Evolutionary conservation across 37 sponge, comb jelly and placozoan species (phyloP).

Genomic region (Eunapius fragilis): DNA sequence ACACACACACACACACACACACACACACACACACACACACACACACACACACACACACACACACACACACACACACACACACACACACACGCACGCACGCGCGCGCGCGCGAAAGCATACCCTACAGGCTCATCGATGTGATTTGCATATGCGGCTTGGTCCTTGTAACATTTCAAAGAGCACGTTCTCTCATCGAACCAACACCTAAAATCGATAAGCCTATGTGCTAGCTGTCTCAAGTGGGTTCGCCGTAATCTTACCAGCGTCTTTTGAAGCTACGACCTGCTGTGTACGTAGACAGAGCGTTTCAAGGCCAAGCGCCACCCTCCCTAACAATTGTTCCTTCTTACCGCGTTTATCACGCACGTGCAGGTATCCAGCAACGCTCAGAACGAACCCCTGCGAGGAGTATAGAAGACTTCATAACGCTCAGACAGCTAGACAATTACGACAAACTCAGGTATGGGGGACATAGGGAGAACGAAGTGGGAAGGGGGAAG

Average conservation of each 20-base stretch:
- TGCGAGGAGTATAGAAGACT: not conserved
- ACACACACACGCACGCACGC: constrained; percentile 30
- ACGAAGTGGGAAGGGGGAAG: not conserved
- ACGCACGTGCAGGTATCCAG: constrained; percentile 41
- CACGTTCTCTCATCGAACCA: constrained; percentile 77
- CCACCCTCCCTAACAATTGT: not conserved
- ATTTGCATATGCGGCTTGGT: constrained; percentile 25
- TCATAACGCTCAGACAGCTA: too few species aligned
- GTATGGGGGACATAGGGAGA: not conserved
- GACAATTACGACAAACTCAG: too few species aligned
- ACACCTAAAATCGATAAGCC: constrained; percentile 18
- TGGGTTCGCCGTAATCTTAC: not conserved
- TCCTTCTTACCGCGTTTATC: constrained; percentile 36
- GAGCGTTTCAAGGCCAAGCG: too few species aligned
- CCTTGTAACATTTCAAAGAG: constrained; percentile 59
- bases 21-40: constrained; percentile 25
- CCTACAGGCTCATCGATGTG: constrained; percentile 32
- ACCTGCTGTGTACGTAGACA: not conserved
- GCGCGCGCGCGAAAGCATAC: constrained; percentile 13
- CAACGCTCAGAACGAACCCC: constrained; percentile 31
- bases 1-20: not conserved
- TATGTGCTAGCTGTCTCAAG: not conserved
- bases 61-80: constrained; percentile 27
- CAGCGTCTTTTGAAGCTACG: not conserved
- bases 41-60: constrained; percentile 12